phyloP scores from a whole-genome alignment of 2,888 invertebrate genomes.

The Notodonta ziczac region DNA sequence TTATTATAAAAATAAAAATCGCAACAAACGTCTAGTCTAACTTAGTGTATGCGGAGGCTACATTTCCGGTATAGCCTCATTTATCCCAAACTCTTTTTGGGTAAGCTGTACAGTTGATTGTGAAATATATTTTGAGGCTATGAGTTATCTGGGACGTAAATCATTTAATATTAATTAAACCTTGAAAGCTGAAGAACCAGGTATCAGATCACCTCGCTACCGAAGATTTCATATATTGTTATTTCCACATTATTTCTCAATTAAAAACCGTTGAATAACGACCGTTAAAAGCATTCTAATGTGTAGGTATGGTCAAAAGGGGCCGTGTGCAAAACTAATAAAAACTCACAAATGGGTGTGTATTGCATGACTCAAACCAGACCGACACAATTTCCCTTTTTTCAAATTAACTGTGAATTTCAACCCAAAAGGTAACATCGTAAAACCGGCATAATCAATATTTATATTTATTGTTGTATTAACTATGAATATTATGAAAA shows the following conservation, averaged over 20 bases:
- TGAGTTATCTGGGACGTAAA: no score
- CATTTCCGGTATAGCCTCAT: no score
- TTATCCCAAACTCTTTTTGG: no score
- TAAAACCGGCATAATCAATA: constrained; percentile 29
- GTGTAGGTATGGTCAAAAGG: background rate
- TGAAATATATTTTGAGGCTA: no score
- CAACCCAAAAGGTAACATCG: constrained; percentile 17
- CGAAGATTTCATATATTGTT: no score
- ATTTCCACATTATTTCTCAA: background rate
- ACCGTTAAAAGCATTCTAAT: constrained; percentile 9
- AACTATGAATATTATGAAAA: constrained; percentile 40
- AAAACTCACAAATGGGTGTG: constrained; percentile 12
- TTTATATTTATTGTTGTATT: constrained; percentile 40
- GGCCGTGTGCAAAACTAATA: constrained; percentile 41
- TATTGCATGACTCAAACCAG: constrained; percentile 30
- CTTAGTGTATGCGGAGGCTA: no score
- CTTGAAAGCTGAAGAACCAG: no score
- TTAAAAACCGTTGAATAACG: constrained; percentile 8
- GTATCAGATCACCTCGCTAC: no score
- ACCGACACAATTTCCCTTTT: constrained; percentile 36
- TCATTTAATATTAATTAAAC: no score
- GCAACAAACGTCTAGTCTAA: no score
- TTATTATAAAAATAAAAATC: no score
- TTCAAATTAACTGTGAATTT: constrained; percentile 35
- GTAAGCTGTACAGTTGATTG: no score